Evolutionary conservation across 2,888 invertebrate genomes (phyloP).

Genomic region (Nebria brevicollis): DNA sequence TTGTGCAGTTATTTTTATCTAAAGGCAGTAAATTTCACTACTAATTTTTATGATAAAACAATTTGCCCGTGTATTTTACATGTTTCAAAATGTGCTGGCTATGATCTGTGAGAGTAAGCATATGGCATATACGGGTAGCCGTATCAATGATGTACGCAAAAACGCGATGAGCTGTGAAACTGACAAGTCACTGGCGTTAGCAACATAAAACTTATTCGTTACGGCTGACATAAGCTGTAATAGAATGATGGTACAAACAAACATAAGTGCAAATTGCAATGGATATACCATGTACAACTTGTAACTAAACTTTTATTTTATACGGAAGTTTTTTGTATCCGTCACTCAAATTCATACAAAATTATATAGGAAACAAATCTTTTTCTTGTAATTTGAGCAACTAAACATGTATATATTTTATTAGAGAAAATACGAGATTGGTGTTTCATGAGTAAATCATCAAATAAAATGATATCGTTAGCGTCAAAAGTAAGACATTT

Average conservation of each 20-base stretch:
- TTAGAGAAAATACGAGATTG: too few species aligned
- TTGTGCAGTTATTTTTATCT: constrained; percentile 19
- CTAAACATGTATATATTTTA: too few species aligned
- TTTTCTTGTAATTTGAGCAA: too few species aligned
- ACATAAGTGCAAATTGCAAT: neutral
- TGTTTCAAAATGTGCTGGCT: neutral
- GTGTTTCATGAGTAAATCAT: neutral
- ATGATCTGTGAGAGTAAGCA: constrained; percentile 19
- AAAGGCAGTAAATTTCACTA: constrained; percentile 9
- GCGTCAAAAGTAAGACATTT: neutral
- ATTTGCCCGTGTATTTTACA: neutral
- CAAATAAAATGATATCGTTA: neutral
- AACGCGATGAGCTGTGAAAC: constrained; percentile 22
- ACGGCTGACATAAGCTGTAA: constrained; percentile 15
- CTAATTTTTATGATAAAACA: constrained; percentile 20
- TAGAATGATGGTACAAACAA: constrained; percentile 6
- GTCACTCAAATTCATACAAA: too few species aligned
- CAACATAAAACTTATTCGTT: constrained; percentile 20
- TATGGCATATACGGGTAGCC: constrained; percentile 39
- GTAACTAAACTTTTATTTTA: neutral
- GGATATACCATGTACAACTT: neutral
- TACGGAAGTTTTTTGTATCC: neutral
- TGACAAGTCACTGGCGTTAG: constrained; percentile 34
- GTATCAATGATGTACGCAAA: constrained; percentile 23
- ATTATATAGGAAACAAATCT: too few species aligned